Conservation (phyloP, 1,140 invertebrate species). For the Antheraea mylitta region DNA sequence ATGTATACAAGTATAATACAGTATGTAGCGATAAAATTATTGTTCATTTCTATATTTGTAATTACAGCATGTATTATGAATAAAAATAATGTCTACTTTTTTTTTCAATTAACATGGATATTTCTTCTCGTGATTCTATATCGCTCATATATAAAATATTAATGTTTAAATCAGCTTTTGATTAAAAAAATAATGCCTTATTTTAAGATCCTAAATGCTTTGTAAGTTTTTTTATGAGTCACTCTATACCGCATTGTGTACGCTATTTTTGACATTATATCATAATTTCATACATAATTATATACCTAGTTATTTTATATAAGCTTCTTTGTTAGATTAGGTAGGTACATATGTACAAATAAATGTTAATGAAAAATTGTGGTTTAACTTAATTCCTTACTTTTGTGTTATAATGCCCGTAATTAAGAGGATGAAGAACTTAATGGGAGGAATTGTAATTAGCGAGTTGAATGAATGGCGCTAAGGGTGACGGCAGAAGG, state of each 20-base stretch:
- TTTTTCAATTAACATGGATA: too few species aligned
- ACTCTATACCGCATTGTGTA: background rate
- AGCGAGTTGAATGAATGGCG: slow-evolving; percentile 22
- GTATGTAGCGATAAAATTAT: too few species aligned
- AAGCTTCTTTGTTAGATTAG: slow-evolving; percentile 53
- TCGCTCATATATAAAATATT: too few species aligned
- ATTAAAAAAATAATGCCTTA: too few species aligned
- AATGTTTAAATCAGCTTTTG: too few species aligned
- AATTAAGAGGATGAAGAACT: slow-evolving; percentile 27
- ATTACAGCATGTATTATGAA: too few species aligned
- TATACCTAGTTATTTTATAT: slow-evolving; percentile 48
- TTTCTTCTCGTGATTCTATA: too few species aligned
- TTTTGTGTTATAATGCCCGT: slow-evolving; percentile 17
- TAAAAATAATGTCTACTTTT: too few species aligned
- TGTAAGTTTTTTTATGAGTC: too few species aligned
- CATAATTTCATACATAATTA: slow-evolving; percentile 15
- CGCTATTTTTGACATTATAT: background rate
- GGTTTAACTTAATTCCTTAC: slow-evolving; percentile 20
- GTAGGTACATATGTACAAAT: slow-evolving; percentile 58
- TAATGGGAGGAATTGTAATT: slow-evolving; percentile 30
- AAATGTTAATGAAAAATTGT: slow-evolving; percentile 53
- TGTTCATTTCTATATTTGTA: too few species aligned
- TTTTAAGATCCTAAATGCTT: too few species aligned
- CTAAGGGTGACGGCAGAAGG: slow-evolving; percentile 8
- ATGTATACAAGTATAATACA: too few species aligned